Evolutionary conservation across 2,888 invertebrate genomes (phyloP), one percentile per base, ranked within the genome.

Genomic region (Eremobia ochroleuca): DNA sequence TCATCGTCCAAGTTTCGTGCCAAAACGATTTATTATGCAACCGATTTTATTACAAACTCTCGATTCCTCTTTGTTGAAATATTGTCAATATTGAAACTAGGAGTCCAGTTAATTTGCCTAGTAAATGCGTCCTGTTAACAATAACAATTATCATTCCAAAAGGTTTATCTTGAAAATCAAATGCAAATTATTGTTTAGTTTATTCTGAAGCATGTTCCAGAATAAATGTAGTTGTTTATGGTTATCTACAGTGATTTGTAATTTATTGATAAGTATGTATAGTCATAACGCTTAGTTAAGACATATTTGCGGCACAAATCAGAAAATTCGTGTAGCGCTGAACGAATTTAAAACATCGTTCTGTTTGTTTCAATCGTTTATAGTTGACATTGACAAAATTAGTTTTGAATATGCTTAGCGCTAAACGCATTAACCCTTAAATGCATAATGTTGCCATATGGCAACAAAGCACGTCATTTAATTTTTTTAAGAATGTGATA

Each of bases 31-130:
- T 65, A 25, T 21, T 82, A 59, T 43, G 25, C 34, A 75, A 21
- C 58, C 68, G 31, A 65, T 74, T 80, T 74, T 62, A 64, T 73
- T 31, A 71, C 49, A 15, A 77, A 58, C 31, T 68, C 59, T 40
- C 25, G 1, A 59, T 64, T 62, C 43, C 37, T 59, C 55, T 71
- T 52, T 37, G 43, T 68, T 67, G 25, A 59, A 70, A 67, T 71
- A 4, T 72, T 72, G 68, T 74, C 65, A 82, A 69, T 78, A 72
- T 85, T 85, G 46, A 31, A 82, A 69, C 28, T 46, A 52, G 6
- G 37, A 31, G 3, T 37, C 49, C 21, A 31, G 9, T 46, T 46
- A 15, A 55, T 67, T 28, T 34, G 4, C 55, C 15, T 59, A 28
- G 11, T 49, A 58, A 64, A n/a, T 67, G 28, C 46, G 46, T 62